Evolutionary conservation across 2,113 vertebrate genomes (phyloP), one percentile per base, ranked within the genome.

Genomic region (Lagopus leucura): DNA sequence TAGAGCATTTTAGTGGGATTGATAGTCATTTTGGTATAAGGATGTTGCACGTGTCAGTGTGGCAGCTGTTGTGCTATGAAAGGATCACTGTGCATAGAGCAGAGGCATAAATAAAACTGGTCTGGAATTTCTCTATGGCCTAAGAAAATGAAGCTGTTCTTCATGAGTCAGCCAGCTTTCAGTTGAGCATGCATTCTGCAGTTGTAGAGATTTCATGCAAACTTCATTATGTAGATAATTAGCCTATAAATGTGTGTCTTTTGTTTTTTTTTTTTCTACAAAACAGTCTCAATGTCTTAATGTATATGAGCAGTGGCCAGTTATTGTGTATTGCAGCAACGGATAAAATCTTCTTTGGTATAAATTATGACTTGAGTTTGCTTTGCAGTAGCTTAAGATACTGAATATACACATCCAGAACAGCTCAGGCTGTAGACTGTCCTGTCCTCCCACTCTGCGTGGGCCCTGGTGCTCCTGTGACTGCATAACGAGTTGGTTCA

Each of bases 51-150:
- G 74, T 94, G 91, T 95, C 90, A 90, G 94, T 82, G 75, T 86
- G 92, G 96, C 96, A 97, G 94, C 91, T 94, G 92, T 93, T 95
- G 92, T 94, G 92, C 96, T 91, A 47, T 97, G 89, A 95, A 96
- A 93, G 96, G 90, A 93, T 94, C 72, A 76, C 93, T 90, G 88
- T 93, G 73, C 43, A 75, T 22, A 86, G 82, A 80, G 60, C 91
- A 93, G 76, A 92, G 72, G n/a, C 77, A 79, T 83, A 94, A 87
- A 86, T 81, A 91, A 90, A 82, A 47, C 73, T 75, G 88, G 20
- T 60, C 45, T 81, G 77, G 66, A 95, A 82, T 10, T 67, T 87
- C 81, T 54, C 69, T 88, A 27, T 43, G 84, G 48, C 50, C 92
- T 32, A 85, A 57, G 82, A 48, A 87, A 90, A 94, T 73, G 6